phyloP scores from a whole-genome alignment of 2,113 vertebrate species.

The Cariama cristata region DNA sequence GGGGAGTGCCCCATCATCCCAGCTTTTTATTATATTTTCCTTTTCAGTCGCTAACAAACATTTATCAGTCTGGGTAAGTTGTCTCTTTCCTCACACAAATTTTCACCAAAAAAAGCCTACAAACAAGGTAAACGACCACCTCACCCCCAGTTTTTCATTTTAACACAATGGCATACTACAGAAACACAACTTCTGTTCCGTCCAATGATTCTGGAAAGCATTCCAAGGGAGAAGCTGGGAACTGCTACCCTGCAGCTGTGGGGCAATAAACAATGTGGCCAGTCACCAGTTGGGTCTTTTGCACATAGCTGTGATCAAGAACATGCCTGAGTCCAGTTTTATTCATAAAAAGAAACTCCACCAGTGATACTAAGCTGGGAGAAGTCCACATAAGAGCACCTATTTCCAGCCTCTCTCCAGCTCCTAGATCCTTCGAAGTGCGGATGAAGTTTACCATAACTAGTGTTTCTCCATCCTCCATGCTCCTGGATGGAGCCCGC shows the following conservation, averaged over 20 bases:
- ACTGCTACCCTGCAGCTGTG: fast-evolving
- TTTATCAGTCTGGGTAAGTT: background rate
- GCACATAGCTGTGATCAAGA: background rate
- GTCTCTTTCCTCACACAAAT: background rate
- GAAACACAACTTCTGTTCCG: background rate
- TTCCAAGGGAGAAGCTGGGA: background rate
- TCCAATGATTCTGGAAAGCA: fast-evolving
- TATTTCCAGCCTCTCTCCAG: background rate
- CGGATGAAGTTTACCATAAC: fast-evolving
- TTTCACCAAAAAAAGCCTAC: background rate
- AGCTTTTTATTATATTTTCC: background rate
- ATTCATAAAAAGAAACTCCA: background rate
- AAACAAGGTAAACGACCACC: background rate
- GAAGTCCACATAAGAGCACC: background rate
- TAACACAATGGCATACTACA: background rate
- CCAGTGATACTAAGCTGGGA: background rate
- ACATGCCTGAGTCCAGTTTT: background rate
- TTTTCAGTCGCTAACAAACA: background rate
- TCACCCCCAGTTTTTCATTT: too few relatives aligned
- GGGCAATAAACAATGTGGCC: fast-evolving
- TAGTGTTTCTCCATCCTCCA: background rate
- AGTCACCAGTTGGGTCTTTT: background rate
- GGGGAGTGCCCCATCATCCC: background rate
- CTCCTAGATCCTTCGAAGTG: background rate
- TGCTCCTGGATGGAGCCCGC: background rate